phyloP scores from a whole-genome alignment of 2,797 vertebrate species.

The Tadarida brasiliensis region DNA sequence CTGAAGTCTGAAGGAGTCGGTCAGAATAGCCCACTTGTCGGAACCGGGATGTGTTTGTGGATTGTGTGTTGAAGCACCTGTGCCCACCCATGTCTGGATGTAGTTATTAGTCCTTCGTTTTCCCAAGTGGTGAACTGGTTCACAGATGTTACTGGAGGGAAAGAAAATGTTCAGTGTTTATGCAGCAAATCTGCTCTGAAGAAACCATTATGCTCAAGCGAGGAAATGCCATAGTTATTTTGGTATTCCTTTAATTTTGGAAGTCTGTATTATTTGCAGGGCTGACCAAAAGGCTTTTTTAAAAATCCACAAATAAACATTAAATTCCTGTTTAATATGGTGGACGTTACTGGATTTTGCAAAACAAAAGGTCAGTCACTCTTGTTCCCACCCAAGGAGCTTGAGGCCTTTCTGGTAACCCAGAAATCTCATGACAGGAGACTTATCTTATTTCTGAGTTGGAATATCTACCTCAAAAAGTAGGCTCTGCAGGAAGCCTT shows the following conservation, averaged over 20 bases:
- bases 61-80: slow-evolving; percentile 68
- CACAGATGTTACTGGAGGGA: slow-evolving; percentile 76
- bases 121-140: slow-evolving; percentile 67
- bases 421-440: background rate
- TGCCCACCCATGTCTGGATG: slow-evolving; percentile 63
- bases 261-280: slow-evolving; percentile 80
- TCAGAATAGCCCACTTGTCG: slow-evolving; percentile 27
- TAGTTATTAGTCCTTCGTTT: slow-evolving; percentile 62
- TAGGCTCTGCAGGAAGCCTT: background rate
- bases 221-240: slow-evolving; percentile 83
- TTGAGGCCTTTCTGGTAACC: slow-evolving; percentile 12
- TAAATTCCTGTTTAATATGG: slow-evolving; percentile 75
- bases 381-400: background rate
- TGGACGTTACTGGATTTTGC: slow-evolving; percentile 57
- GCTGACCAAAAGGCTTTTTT: slow-evolving; percentile 64
- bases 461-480: background rate
- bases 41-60: slow-evolving; percentile 62
- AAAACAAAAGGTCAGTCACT: slow-evolving; percentile 73
- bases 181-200: slow-evolving; percentile 70
- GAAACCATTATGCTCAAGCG: slow-evolving; percentile 76
- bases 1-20: slow-evolving; percentile 44
- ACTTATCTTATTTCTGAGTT: slow-evolving; percentile 4
- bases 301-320: slow-evolving; percentile 79
- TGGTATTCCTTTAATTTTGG: slow-evolving; percentile 81
- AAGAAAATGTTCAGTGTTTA: slow-evolving; percentile 73